These are phyloP conservation scores for Tyria jacobaeae DNA, from an alignment of 2,888 invertebrate genomes.

Conservation along the genomic window DNA sequence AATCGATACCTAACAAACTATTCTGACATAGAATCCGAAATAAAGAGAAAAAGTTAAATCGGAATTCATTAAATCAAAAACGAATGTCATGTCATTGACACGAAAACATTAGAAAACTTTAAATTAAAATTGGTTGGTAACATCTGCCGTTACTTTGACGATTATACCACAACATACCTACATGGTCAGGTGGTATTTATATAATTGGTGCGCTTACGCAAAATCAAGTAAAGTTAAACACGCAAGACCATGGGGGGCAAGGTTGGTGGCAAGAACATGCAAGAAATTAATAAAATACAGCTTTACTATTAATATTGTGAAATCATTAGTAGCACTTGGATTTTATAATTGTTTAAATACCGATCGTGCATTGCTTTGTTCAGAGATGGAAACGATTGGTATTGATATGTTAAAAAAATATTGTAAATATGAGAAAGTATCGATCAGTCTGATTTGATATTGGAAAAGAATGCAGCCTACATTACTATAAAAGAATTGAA, in stretches of 20 bases:
- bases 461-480: no score
- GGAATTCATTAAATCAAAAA: neutral
- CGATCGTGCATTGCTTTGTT: neutral
- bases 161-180: constrained; percentile 7
- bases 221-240: neutral
- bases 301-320: neutral
- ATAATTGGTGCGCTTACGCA: constrained; percentile 1
- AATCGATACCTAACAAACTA: neutral
- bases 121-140: neutral
- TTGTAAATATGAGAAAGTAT: no score
- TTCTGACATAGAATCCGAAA: neutral
- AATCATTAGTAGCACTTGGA: neutral
- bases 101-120: neutral
- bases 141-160: neutral
- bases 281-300: constrained; percentile 11
- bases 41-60: neutral
- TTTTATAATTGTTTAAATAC: neutral
- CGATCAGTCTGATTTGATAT: no score
- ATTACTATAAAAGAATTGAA: no score
- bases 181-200: no score
- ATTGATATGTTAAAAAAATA: no score
- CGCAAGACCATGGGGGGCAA: neutral
- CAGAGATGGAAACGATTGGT: neutral
- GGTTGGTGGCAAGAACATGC: constrained; percentile 7
- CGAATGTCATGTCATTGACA: constrained; percentile 3